A percentile compares a stretch with the other conserved stretches of the same genome.
phyloP scores from a whole-genome alignment of 2,113 vertebrate species.

The Syrmaticus mikado region DNA sequence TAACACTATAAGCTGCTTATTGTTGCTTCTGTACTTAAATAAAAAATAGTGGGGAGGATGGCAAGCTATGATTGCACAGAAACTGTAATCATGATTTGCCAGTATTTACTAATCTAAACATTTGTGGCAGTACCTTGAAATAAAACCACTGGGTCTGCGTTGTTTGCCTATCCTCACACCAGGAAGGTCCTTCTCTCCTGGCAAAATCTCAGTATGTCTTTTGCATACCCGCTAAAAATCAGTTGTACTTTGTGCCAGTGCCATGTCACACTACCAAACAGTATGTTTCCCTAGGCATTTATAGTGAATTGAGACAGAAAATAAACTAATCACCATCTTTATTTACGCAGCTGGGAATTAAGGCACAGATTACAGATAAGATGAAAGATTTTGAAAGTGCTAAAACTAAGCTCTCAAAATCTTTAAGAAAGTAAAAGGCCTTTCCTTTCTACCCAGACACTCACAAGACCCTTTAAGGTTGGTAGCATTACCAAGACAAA shows the following conservation, averaged over 20 bases:
- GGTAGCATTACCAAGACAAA: background rate
- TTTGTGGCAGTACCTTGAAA: background rate
- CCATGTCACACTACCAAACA: background rate
- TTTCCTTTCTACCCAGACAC: background rate
- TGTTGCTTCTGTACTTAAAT: background rate
- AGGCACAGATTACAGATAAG: background rate
- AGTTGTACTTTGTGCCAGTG: background rate
- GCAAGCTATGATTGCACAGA: background rate
- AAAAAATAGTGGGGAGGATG: background rate
- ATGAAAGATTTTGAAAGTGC: background rate
- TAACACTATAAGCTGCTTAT: background rate
- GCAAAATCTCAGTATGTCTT: background rate
- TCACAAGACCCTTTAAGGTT: background rate
- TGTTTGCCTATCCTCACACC: fast-evolving
- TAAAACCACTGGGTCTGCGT: background rate
- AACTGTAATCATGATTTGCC: background rate
- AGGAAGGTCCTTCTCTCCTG: background rate
- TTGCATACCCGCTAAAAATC: background rate
- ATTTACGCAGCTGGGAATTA: background rate
- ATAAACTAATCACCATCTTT: background rate
- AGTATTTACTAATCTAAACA: background rate
- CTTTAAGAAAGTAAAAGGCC: background rate
- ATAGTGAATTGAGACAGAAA: background rate
- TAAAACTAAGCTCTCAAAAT: background rate
- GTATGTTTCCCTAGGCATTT: background rate